Base-by-base conservation (phyloP, 2,888 invertebrate genomes). In the Vesta saturnalis region DNA sequence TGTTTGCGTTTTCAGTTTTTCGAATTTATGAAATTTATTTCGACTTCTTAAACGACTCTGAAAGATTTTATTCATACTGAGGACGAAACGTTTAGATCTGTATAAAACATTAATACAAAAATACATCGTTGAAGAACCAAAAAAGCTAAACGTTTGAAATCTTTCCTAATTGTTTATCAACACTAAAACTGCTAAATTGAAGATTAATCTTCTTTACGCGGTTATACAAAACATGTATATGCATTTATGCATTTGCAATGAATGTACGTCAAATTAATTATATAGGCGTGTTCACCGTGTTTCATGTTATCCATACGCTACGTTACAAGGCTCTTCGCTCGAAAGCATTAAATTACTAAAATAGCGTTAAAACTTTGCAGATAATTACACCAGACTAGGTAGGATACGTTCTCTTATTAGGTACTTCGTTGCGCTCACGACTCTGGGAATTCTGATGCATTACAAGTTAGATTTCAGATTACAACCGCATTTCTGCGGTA, bases 291-390 rank as follows among this genome's bases (percentile, higher is more conserved):
- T 58, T 58, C 58, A 43, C 30, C 12, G 4, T 35, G 56, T 35
- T 35, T 57, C 16, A 30, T 54, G 54, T 54, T 54, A 21, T n/a
- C n/a, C 30, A 5, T 18, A 57, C 58, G 58, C 18, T 18, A 14
- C 18, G 39, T 15, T 58, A 58, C 58, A 58, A 56, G n/a, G 30
- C 39, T 39, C 15, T 18, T 39, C 18, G 1, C 16, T n/a, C 43
- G 4, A 39, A 39, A 30, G 18, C 16, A 35, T 39, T 58, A 58
- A 58, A 58, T 58, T 58, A 39, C 58, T 43, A 58, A 58, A 58
- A 60, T 23, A 47, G 47, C 59, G 59, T 47, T 60, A 60, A 60
- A 60, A 60, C 59, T 60, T 60, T 60, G 59, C 59, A 60, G 47
- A 60, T 60, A 39, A 60, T 60, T 60, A 60, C 47, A 46, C 30